These are phyloP conservation scores for Argyresthia goedartella DNA, from an alignment of 2,888 invertebrate species.

Conservation along the genomic window DNA sequence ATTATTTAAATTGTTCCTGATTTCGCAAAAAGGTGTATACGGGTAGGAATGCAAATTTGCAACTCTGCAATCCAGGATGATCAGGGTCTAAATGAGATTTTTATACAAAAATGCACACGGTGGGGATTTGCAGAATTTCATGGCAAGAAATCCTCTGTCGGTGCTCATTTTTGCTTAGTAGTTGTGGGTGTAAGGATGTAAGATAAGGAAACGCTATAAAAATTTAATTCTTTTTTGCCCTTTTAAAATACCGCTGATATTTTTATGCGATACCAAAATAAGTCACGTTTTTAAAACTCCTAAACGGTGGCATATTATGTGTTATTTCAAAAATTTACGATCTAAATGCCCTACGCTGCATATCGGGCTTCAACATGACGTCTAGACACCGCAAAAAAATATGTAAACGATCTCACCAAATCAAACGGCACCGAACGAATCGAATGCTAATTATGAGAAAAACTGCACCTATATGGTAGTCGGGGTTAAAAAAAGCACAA, in stretches of 20 bases:
- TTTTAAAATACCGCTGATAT: too few relatives aligned
- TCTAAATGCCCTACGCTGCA: too few relatives aligned
- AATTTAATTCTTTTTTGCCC: too few relatives aligned
- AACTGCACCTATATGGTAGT: neutral
- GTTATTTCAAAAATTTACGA: too few relatives aligned
- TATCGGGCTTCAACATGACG: too few relatives aligned
- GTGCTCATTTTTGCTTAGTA: neutral
- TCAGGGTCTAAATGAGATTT: slow-evolving; percentile 53
- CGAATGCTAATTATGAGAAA: slow-evolving; percentile 28
- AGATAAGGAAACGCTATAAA: neutral
- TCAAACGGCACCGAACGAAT: neutral
- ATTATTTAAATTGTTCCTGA: slow-evolving; percentile 55
- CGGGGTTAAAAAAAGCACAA: neutral
- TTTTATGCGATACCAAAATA: too few relatives aligned
- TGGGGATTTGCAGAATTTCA: slow-evolving; percentile 22
- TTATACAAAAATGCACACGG: slow-evolving; percentile 54
- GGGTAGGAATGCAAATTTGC: slow-evolving; percentile 40
- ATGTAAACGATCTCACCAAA: neutral
- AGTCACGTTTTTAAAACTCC: too few relatives aligned
- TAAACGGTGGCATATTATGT: too few relatives aligned
- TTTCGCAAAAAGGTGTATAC: slow-evolving; percentile 25
- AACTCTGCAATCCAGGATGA: slow-evolving; percentile 42
- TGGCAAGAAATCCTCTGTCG: neutral
- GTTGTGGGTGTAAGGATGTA: neutral
- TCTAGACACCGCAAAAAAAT: neutral